These are phyloP conservation scores for Norana najaformis DNA, from an alignment of 2,888 invertebrate genomes.

Conservation along the genomic window DNA sequence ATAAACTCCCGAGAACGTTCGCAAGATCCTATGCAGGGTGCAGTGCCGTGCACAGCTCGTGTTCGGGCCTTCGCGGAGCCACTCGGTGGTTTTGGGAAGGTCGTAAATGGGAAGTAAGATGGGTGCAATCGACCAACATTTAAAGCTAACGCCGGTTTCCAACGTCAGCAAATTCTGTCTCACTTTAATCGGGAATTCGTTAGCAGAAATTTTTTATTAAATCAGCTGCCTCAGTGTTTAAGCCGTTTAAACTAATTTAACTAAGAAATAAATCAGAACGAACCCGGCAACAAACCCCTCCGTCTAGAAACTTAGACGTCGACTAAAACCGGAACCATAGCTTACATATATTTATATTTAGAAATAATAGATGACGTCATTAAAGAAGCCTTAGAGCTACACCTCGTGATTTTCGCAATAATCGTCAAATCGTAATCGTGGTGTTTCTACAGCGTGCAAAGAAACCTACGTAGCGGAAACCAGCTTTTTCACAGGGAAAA, in stretches of 20 bases:
- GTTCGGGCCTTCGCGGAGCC: background rate
- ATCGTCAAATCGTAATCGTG: too few relatives aligned
- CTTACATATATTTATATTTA: background rate
- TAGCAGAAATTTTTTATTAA: background rate
- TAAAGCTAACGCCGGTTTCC: background rate
- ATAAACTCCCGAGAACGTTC: background rate
- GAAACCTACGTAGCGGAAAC: too few relatives aligned
- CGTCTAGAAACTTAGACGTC: conserved; percentile 17
- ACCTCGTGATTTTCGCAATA: background rate
- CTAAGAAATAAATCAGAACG: background rate
- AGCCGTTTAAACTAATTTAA: background rate
- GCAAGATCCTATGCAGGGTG: background rate
- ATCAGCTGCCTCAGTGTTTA: conserved; percentile 13
- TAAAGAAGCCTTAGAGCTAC: background rate
- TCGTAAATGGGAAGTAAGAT: conserved; percentile 13
- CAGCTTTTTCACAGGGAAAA: too few relatives aligned
- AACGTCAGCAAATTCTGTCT: background rate
- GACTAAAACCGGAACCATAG: conserved; percentile 22
- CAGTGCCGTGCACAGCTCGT: background rate
- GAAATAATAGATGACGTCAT: background rate
- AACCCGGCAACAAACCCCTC: conserved; percentile 22
- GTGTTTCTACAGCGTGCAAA: too few relatives aligned
- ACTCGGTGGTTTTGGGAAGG: background rate
- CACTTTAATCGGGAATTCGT: background rate
- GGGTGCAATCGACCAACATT: conserved; percentile 1